These are phyloP conservation scores for Homarus americanus DNA, from an alignment of 1,140 invertebrate species.

Conservation along the genomic window DNA sequence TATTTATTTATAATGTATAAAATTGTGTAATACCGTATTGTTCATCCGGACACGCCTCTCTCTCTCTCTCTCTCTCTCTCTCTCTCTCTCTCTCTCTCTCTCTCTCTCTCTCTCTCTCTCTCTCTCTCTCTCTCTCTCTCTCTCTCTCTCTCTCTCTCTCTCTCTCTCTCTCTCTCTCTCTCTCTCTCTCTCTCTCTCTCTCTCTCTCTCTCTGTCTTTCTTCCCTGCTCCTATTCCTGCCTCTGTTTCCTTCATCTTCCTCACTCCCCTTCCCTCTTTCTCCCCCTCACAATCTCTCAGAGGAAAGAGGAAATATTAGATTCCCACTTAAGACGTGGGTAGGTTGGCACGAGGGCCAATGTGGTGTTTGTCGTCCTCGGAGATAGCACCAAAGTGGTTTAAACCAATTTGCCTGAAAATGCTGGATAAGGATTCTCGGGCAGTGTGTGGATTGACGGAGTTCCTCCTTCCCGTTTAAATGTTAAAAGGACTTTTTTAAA, in stretches of 20 bases:
- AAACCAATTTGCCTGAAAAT: constrained; percentile 1
- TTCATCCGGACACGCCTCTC: too few relatives aligned
- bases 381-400: background rate
- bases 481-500: background rate
- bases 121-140: background rate
- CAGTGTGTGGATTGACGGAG: background rate
- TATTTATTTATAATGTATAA: too few relatives aligned
- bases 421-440: background rate
- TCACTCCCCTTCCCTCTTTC: background rate
- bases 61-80: background rate
- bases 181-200: background rate
- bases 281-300: background rate
- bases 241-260: background rate
- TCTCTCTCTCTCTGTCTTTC: background rate
- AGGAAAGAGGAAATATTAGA: background rate
- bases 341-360: background rate
- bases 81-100: background rate
- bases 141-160: background rate
- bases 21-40: too few relatives aligned
- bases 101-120: background rate
- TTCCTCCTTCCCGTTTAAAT: background rate
- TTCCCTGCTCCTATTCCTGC: background rate
- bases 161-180: background rate
- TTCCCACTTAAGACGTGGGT: background rate
- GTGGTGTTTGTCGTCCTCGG: background rate